Conservation (phyloP, 1,140 invertebrate genomes). For the Calliphora vicina region DNA sequence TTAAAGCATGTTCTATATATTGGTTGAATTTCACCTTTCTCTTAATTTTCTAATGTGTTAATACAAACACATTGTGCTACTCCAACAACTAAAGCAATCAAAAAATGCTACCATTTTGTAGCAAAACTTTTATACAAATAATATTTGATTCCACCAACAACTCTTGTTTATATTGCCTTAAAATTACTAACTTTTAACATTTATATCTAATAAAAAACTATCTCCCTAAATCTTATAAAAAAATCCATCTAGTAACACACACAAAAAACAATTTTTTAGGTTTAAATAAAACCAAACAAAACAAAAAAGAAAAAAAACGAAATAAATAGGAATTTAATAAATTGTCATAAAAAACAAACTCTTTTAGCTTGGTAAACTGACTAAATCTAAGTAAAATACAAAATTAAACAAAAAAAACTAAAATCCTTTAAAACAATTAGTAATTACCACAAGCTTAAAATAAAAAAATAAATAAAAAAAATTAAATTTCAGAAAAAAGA, state of each 20-base stretch:
- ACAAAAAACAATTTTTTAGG: slow-evolving; percentile 15
- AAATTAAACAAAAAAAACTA: not conserved
- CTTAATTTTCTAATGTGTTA: too few relatives aligned
- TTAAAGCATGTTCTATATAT: too few relatives aligned
- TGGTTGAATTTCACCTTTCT: too few relatives aligned
- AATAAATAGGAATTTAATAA: slow-evolving; percentile 35
- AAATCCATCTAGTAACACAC: not conserved
- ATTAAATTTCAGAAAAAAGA: not conserved
- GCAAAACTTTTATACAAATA: too few relatives aligned
- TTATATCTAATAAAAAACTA: not conserved
- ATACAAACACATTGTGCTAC: too few relatives aligned
- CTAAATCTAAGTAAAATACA: not conserved
- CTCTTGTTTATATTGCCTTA: too few relatives aligned
- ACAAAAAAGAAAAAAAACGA: too few relatives aligned
- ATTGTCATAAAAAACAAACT: slow-evolving; percentile 20
- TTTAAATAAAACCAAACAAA: slow-evolving; percentile 30
- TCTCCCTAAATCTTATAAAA: not conserved
- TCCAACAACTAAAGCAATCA: too few relatives aligned
- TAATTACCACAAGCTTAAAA: not conserved
- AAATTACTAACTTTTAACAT: not conserved
- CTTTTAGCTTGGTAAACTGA: slow-evolving; percentile 28
- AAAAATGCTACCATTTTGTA: too few relatives aligned
- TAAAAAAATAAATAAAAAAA: not conserved
- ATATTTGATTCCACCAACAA: too few relatives aligned
- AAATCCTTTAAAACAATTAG: not conserved